Conservation (phyloP, 1,140 invertebrate species). For the Gryllus bimaculatus region DNA sequence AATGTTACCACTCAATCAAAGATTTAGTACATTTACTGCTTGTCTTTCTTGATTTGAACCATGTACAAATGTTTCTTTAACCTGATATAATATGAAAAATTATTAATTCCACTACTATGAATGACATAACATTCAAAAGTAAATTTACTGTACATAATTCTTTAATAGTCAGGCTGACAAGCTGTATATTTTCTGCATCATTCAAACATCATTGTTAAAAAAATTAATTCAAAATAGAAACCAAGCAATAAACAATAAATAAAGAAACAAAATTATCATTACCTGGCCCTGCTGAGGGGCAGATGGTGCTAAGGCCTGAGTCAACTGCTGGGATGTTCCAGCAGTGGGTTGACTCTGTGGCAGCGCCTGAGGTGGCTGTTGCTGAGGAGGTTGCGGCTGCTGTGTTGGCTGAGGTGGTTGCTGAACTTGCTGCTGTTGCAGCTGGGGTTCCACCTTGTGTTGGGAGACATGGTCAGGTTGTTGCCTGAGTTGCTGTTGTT, state of each 20-base stretch:
- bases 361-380: slow-evolving; percentile 30
- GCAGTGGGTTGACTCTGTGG: neutral
- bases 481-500: slow-evolving; percentile 27
- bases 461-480: slow-evolving; percentile 15
- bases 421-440: neutral
- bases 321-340: neutral
- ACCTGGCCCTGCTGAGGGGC: neutral
- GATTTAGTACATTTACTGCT: too few species aligned
- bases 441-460: neutral
- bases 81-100: too few species aligned
- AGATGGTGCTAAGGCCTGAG: neutral
- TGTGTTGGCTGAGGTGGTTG: neutral
- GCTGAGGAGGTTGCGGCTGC: slow-evolving; percentile 26
- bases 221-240: neutral
- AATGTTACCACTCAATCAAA: too few species aligned
- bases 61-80: too few species aligned
- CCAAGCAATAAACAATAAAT: neutral
- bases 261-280: neutral
- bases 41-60: too few species aligned
- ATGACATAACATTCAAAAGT: too few species aligned
- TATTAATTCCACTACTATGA: too few species aligned
- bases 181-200: neutral
- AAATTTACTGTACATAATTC: too few species aligned
- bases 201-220: neutral
- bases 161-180: too few species aligned